Conservation (phyloP, 2,113 vertebrate genomes). For the Odontophorus gujanensis region DNA sequence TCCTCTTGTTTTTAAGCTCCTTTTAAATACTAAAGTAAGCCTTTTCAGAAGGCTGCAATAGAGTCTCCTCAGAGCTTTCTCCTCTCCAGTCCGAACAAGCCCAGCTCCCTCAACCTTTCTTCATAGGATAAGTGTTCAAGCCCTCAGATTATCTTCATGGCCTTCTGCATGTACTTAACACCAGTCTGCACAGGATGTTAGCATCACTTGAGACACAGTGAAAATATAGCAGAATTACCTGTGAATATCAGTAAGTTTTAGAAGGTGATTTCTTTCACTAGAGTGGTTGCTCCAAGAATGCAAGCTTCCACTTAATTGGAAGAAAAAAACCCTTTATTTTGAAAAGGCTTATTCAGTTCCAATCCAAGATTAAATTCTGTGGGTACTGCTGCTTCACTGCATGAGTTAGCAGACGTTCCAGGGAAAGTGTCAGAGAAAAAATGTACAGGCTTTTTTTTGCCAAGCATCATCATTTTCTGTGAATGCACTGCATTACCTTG, state of each 20-base stretch:
- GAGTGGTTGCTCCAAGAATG: neutral
- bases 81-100: no score
- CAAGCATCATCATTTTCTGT: neutral
- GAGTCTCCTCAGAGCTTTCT: no score
- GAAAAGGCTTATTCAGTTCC: neutral
- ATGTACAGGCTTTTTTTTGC: neutral
- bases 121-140: no score
- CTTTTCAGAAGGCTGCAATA: no score
- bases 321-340: neutral
- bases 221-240: neutral
- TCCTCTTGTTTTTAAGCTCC: no score
- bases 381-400: neutral
- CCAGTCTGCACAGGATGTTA: neutral
- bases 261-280: neutral
- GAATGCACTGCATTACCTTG: neutral
- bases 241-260: neutral
- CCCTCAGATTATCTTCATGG: no score
- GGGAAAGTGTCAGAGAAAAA: constrained; percentile 18
- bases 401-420: neutral
- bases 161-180: neutral
- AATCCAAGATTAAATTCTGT: neutral
- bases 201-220: neutral
- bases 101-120: no score
- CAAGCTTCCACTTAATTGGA: neutral
- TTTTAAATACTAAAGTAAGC: no score